Percentiles rank a stretch among this genome's conserved stretches.
Conservation (phyloP, 2,797 vertebrate genomes). For the Platyrinchus mystaceus region DNA sequence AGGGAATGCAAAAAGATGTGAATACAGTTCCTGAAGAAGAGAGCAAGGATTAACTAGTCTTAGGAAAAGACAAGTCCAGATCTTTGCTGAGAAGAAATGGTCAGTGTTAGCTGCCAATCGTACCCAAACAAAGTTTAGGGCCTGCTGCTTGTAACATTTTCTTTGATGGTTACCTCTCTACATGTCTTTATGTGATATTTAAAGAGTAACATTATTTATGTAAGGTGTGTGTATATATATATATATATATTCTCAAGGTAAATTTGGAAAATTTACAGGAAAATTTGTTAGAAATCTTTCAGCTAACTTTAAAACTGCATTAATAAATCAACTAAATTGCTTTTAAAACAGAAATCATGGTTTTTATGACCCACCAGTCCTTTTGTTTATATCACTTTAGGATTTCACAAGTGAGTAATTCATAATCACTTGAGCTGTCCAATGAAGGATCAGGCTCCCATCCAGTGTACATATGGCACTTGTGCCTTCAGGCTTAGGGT, state of each 20-base stretch:
- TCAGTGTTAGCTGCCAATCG: conserved; percentile 18
- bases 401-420: conserved; percentile 29
- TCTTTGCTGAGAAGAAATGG: conserved; percentile 11
- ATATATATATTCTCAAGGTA: background rate
- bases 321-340: background rate
- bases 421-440: conserved; percentile 5
- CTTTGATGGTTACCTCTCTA: background rate
- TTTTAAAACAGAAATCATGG: background rate
- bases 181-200: background rate
- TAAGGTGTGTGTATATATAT: background rate
- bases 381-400: background rate
- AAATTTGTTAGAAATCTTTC: background rate
- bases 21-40: conserved; percentile 8
- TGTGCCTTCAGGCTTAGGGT: conserved; percentile 10
- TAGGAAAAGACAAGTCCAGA: conserved; percentile 30
- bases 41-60: conserved; percentile 21
- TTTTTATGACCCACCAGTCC: background rate
- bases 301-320: background rate
- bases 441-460: conserved; percentile 16
- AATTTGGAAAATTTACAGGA: too few relatives aligned
- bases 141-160: background rate
- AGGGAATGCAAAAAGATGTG: conserved; percentile 33
- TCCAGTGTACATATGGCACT: background rate
- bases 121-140: conserved; percentile 4
- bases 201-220: background rate